A percentile compares a stretch with the other conserved stretches of the same genome.
phyloP scores from a whole-genome alignment of 2,113 vertebrate genomes.

The Alethe diademata region DNA sequence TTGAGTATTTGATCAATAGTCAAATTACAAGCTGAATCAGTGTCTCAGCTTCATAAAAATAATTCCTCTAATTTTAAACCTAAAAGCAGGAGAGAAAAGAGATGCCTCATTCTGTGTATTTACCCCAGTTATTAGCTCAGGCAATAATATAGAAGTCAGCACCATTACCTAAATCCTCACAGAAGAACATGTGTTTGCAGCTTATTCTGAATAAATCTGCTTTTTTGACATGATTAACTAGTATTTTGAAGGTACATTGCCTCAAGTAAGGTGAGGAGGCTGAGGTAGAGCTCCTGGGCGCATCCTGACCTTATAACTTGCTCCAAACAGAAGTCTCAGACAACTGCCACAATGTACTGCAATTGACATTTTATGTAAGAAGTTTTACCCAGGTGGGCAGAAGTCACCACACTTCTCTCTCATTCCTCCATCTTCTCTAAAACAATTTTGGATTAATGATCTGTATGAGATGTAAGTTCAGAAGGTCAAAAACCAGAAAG shows the following conservation, averaged over 20 bases:
- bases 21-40: background rate
- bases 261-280: background rate
- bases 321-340: background rate
- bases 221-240: background rate
- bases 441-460: background rate
- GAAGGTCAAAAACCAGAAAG: background rate
- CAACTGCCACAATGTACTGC: background rate
- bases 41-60: background rate
- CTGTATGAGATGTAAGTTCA: background rate
- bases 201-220: background rate
- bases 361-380: background rate
- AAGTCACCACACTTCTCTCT: background rate
- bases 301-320: background rate
- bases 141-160: background rate
- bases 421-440: background rate
- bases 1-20: background rate
- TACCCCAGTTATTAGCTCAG: background rate
- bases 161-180: background rate
- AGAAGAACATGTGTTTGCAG: background rate
- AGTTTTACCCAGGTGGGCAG: background rate
- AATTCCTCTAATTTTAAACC: background rate
- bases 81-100: background rate
- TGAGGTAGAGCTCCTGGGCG: background rate
- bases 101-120: background rate
- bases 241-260: background rate